Evolutionary conservation across 2,888 invertebrate genomes (phyloP), one percentile per base, ranked within the genome.

Genomic region (Arenicola marina): DNA sequence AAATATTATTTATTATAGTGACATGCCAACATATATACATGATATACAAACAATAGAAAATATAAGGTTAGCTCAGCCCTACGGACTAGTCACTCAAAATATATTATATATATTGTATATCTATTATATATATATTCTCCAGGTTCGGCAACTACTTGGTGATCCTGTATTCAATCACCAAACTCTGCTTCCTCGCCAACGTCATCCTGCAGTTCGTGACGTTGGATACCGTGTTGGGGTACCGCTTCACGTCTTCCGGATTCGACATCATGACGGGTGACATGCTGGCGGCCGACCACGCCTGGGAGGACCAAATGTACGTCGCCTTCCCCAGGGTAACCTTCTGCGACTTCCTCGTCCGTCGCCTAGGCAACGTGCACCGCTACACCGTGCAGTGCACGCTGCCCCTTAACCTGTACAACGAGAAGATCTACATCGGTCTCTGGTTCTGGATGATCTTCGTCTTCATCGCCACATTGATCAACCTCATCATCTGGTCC

Each of bases 151-250:
- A 83, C 62, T 85, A 82, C 70, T 78, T 85, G n/a, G 78, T 83
- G 2, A 73, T 82, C 33, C 78, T 83, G 33, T 85, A 84, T 69
- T 73, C 83, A 45, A 78, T 84, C 69, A 76, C 79, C 67, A 85
- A 84, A 70, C 59, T 78, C 43, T 70, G 83, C 11, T 83, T 84
- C 67, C 77, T 84, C 59, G 67, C 76, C n/a, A 85, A 85, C 66
- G 80, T 79, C 38, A 75, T 85, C 21, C 81, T 81, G 28, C 84
- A 85, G 69, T 77, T 85, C 57, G 82, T 84, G 69, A 73, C 84
- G 68, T 77, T 85, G 62, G 84, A 85, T 73, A 76, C 78, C 62
- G 84, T 86, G 67, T 76, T 85, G 45, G 84, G 84, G 55, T 75
- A 75, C 46, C 73, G 77, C 24, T 82, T 76, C 68, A 75, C 77